Conservation (phyloP, 1,140 invertebrate genomes). For the Colletes latitarsis region DNA sequence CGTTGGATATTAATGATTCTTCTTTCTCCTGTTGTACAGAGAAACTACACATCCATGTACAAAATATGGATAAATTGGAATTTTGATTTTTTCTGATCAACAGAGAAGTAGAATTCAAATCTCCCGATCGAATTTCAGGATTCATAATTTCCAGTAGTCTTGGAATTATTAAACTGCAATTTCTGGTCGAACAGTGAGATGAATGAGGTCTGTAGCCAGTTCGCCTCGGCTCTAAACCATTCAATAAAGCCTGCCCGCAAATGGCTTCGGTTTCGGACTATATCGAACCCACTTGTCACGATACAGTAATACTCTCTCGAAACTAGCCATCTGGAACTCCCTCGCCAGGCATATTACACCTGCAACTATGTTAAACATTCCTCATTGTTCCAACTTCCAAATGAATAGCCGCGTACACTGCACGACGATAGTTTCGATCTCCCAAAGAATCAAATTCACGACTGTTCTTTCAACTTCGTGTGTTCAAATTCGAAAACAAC, state of each 20-base stretch:
- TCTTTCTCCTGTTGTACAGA: too few species aligned
- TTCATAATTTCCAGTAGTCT: not conserved
- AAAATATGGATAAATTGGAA: too few species aligned
- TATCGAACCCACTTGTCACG: not conserved
- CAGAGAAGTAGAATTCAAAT: too few species aligned
- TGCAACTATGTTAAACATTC: slow-evolving; percentile 15
- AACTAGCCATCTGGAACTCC: not conserved
- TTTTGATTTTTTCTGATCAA: too few species aligned
- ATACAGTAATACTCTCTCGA: not conserved
- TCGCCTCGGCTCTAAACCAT: too few species aligned
- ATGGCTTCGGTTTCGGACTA: not conserved
- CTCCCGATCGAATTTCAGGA: not conserved
- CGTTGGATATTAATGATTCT: too few species aligned
- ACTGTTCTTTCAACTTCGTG: too few species aligned
- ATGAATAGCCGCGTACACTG: not conserved
- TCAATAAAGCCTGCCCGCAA: not conserved
- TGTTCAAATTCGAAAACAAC: too few species aligned
- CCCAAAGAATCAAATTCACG: too few species aligned
- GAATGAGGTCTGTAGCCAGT: too few species aligned
- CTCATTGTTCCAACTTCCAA: not conserved
- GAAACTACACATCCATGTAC: too few species aligned
- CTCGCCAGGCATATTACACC: not conserved
- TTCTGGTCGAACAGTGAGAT: not conserved
- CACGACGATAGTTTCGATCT: not conserved
- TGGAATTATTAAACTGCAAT: not conserved